These are phyloP conservation scores for Apotomis turbidana DNA, from an alignment of 2,888 invertebrate genomes.

Conservation along the genomic window DNA sequence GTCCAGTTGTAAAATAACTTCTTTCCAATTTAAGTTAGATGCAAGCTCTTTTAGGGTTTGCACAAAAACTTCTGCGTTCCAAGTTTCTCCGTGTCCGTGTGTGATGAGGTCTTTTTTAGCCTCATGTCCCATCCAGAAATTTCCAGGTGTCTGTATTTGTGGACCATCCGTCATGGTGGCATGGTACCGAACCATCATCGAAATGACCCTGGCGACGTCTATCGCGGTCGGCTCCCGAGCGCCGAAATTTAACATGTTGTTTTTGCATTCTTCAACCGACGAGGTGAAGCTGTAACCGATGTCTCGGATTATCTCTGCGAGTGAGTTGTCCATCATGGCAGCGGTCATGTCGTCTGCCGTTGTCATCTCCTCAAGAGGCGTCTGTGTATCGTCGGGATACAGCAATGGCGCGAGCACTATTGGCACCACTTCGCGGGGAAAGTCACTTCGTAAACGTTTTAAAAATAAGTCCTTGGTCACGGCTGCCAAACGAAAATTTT, in stretches of 20 bases:
- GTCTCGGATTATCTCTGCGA: constrained; percentile 95
- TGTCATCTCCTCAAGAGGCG: constrained; percentile 86
- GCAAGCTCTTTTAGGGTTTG: constrained; percentile 95
- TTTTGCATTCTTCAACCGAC: constrained; percentile 94
- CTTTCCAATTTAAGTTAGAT: constrained; percentile 95
- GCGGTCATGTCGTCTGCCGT: constrained; percentile 85
- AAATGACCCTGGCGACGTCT: constrained; percentile 92
- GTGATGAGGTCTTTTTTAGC: constrained; percentile 80
- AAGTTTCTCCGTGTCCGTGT: constrained; percentile 84
- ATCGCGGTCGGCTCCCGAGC: constrained; percentile 92
- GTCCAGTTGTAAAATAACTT: constrained; percentile 95
- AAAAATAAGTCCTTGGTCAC: constrained; percentile 92
- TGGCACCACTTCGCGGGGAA: constrained; percentile 94
- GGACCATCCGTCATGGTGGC: constrained; percentile 86
- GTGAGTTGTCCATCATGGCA: constrained; percentile 88
- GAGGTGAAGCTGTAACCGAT: constrained; percentile 95
- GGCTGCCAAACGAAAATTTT: constrained; percentile 86
- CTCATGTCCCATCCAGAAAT: constrained; percentile 85
- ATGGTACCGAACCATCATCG: constrained; percentile 94
- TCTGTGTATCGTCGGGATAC: constrained; percentile 90
- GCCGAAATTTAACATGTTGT: constrained; percentile 91
- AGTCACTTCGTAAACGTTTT: constrained; percentile 92
- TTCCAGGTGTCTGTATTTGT: constrained; percentile 86
- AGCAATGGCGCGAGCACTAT: constrained; percentile 94
- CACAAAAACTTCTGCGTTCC: constrained; percentile 97